phyloP scores from a whole-genome alignment of 2,888 invertebrate genomes.

The Cheilosia vernalis region DNA sequence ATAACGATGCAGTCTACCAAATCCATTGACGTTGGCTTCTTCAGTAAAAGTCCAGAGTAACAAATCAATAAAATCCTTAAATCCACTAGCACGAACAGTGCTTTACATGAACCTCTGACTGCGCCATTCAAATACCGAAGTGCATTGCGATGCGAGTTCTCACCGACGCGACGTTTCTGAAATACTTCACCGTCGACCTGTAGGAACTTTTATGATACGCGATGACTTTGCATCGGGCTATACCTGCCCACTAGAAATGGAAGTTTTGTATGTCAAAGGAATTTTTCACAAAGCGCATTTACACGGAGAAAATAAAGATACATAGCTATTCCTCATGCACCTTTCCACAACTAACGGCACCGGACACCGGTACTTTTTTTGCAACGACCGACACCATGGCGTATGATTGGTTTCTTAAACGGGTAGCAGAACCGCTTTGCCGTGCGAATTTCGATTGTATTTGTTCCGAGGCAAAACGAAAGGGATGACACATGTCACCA shows the following conservation, averaged over 20 bases:
- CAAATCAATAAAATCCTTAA: constrained; percentile 8
- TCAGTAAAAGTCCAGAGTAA: background rate
- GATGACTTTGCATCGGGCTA: too few relatives aligned
- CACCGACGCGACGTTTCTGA: constrained; percentile 7
- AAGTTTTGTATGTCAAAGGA: constrained; percentile 3
- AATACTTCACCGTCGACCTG: constrained; percentile 16
- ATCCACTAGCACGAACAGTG: background rate
- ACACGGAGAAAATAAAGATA: background rate
- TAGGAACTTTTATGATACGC: constrained; percentile 15
- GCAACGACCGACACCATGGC: background rate
- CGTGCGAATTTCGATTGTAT: background rate
- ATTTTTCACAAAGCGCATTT: background rate
- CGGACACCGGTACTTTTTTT: background rate
- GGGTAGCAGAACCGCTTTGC: background rate
- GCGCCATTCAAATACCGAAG: constrained; percentile 53
- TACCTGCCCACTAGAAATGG: background rate
- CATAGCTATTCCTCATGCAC: background rate
- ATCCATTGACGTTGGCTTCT: background rate
- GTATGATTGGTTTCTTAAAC: constrained; percentile 2
- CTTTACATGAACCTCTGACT: constrained; percentile 37
- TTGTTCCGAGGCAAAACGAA: background rate
- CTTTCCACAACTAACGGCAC: background rate
- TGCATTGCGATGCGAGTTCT: constrained; percentile 29
- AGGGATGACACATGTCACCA: constrained; percentile 8
- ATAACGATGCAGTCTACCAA: too few relatives aligned